A percentile compares a stretch with the other conserved stretches of the same genome.
phyloP scores from a whole-genome alignment of 2,797 vertebrate genomes.

The Tangara arthus region DNA sequence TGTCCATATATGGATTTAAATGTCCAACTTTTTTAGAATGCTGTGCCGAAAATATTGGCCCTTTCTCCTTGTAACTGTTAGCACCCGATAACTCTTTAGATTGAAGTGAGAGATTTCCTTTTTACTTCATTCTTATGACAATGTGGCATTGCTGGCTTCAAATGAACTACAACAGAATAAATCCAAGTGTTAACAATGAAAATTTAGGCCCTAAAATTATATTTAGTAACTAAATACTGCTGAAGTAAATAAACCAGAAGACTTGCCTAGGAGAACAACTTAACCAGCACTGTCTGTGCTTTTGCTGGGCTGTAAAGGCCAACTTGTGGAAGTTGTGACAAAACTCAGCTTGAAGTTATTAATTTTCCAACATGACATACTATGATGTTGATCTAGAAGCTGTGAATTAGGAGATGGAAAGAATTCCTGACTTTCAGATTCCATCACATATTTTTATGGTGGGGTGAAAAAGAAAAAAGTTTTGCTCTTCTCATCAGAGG shows the following conservation, averaged over 20 bases:
- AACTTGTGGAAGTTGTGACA: constrained; percentile 45
- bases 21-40: background rate
- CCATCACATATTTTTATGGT: background rate
- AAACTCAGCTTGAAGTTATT: constrained; percentile 75
- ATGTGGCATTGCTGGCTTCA: background rate
- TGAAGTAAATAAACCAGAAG: constrained; percentile 68
- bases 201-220: constrained; percentile 30
- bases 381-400: constrained; percentile 29
- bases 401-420: constrained; percentile 39
- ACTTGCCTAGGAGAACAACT: constrained; percentile 43
- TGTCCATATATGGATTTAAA: constrained; percentile 15
- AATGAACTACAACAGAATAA: background rate
- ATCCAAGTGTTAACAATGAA: background rate
- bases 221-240: constrained; percentile 63
- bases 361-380: constrained; percentile 62
- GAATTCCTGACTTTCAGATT: constrained; percentile 38
- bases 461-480: background rate
- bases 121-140: background rate
- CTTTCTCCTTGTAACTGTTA: constrained; percentile 6
- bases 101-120: background rate
- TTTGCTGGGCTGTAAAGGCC: constrained; percentile 52
- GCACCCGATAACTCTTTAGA: background rate
- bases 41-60: background rate
- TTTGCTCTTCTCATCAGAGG: background rate
- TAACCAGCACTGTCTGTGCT: constrained; percentile 62